Conservation (phyloP, 2,888 invertebrate species). For the Nowickia ferox region DNA sequence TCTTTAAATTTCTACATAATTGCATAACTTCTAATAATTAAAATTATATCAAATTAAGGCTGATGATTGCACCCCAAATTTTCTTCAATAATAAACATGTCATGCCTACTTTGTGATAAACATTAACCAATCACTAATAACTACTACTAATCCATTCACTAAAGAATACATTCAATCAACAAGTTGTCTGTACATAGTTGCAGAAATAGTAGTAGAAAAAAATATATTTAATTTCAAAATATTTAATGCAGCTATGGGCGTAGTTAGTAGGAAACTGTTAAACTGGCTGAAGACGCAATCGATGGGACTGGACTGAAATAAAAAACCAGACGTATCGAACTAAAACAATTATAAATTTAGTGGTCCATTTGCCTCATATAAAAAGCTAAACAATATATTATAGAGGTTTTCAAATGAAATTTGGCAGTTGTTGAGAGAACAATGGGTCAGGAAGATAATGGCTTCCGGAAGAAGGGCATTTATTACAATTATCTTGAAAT, state of each 20-base stretch:
- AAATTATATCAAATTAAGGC: constrained; percentile 45
- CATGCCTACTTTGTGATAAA: no score
- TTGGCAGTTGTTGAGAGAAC: no score
- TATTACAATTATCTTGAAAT: no score
- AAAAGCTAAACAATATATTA: no score
- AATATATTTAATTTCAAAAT: background rate
- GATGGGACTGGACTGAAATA: no score
- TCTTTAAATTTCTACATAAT: constrained; percentile 57
- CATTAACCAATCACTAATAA: constrained; percentile 36
- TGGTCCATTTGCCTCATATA: no score
- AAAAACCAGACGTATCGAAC: no score
- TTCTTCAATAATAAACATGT: constrained; percentile 53
- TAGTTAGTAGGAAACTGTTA: background rate
- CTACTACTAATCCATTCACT: constrained; percentile 39
- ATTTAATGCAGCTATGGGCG: background rate
- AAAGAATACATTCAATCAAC: constrained; percentile 42
- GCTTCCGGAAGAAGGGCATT: no score
- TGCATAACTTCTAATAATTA: constrained; percentile 58
- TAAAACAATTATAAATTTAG: no score
- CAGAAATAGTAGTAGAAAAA: constrained; percentile 27
- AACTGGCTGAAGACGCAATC: no score
- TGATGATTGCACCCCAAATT: constrained; percentile 42
- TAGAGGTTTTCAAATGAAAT: no score
- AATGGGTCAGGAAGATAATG: no score
- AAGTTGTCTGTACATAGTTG: constrained; percentile 57